These are phyloP conservation scores for Diplosoma virens DNA, from an alignment of 23 tunicate genomes.

Conservation along the genomic window DNA sequence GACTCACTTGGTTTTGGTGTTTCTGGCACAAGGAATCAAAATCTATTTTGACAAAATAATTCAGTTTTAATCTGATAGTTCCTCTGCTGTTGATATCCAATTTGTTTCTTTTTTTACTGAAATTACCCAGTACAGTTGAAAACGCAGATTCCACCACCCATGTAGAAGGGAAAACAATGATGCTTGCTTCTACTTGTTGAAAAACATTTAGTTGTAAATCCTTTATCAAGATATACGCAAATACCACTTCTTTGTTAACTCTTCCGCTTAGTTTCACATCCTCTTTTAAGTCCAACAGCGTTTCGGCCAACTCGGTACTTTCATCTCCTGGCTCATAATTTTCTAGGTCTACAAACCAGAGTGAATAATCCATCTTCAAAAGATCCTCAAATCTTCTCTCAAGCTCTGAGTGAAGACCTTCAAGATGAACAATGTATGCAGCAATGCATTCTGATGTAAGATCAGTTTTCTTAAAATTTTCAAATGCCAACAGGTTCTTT, in stretches of 20 bases:
- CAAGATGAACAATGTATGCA: constrained; percentile 25
- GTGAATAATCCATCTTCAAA: constrained; percentile 9
- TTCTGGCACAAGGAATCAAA: constrained; percentile 26
- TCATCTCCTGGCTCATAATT: constrained; percentile 18
- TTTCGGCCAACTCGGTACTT: constrained; percentile 22
- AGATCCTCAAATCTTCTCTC: constrained; percentile 28
- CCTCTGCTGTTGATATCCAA: constrained; percentile 26
- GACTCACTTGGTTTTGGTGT: constrained; percentile 25
- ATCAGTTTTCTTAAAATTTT: constrained; percentile 31
- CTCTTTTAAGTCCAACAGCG: constrained; percentile 27
- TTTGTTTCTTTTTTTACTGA: constrained; percentile 26
- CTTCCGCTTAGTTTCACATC: constrained; percentile 25
- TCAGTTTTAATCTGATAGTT: constrained; percentile 23
- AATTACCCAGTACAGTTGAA: constrained; percentile 20
- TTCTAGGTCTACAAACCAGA: constrained; percentile 27
- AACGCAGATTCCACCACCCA: constrained; percentile 25
- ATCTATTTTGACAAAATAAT: constrained; percentile 19
- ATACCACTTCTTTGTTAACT: constrained; percentile 26
- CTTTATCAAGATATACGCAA: constrained; percentile 20
- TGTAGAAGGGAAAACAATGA: constrained; percentile 25
- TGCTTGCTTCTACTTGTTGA: constrained; percentile 33
- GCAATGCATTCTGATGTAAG: constrained; percentile 25
- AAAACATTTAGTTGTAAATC: constrained; percentile 17
- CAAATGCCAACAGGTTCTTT: constrained; percentile 11
- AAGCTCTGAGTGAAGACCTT: constrained; percentile 26